Evolutionary conservation across 2,888 invertebrate species (phyloP), one percentile per base, ranked within the genome.

Genomic region (Sipunculus nudus): DNA sequence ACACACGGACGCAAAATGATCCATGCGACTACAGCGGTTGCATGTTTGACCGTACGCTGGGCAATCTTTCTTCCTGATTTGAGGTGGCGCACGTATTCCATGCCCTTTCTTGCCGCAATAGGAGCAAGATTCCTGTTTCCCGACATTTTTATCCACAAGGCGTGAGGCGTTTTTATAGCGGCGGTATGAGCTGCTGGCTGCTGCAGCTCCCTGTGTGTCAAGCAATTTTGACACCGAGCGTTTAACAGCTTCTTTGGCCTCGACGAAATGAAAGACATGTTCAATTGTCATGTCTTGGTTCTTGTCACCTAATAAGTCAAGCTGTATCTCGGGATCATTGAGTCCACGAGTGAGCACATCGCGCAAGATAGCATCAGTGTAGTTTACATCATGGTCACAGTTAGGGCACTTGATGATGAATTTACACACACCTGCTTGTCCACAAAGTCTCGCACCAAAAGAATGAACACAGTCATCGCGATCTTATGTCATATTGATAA

Each of bases 81-180:
- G 29, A 23, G 56, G 46, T 23, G 62, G 19, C 29, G 62, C 53
- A 23, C 38, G 52, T 28, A 41, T 53, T 1, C 75, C 72, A 59
- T 73, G 73, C 3, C 71, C 71, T 25, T 3, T 48, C 23, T 56
- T 61, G 8, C 72, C 70, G 47, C 74, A 73, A 47, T 75, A 72
- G 3, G 35, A 13, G 32, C 64, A 62, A 10, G 28, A 25, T 47
- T 25, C 28, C 16, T 31, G 1, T n/a, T 50, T 53, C n/a, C n/a
- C n/a, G n/a, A n/a, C n/a, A n/a, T n/a, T n/a, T n/a, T n/a, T n/a
- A n/a, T n/a, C n/a, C n/a, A n/a, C n/a, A n/a, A n/a, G n/a, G n/a
- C n/a, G n/a, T n/a, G n/a, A n/a, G n/a, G n/a, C n/a, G n/a, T n/a
- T n/a, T 29, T 49, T 49, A 16, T n/a, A 23, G 47, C 28, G 48